Percentiles rank a stretch among this genome's conserved stretches.
phyloP scores from a whole-genome alignment of 2,888 invertebrate species.

The Tetragonula carbonaria region DNA sequence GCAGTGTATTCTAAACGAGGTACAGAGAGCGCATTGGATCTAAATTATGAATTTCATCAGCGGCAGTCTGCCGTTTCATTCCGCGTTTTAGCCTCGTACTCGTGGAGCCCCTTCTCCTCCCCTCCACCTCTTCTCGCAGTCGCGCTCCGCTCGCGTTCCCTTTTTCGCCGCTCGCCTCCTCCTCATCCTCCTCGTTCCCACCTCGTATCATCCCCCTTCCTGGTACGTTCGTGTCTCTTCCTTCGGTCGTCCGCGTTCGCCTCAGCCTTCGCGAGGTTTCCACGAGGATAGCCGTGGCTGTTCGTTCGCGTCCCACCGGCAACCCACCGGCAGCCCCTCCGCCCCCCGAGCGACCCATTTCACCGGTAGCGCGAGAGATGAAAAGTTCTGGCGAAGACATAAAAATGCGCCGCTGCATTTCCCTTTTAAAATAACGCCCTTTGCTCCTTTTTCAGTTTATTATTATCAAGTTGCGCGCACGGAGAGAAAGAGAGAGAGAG shows the following conservation, averaged over 20 bases:
- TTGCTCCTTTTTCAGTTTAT: slow-evolving; percentile 83
- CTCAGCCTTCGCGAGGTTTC: slow-evolving; percentile 60
- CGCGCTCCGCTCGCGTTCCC: slow-evolving; percentile 49
- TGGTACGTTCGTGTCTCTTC: slow-evolving; percentile 55
- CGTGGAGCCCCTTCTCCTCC: slow-evolving; percentile 51
- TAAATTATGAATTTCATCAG: slow-evolving; percentile 85
- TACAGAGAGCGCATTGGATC: slow-evolving; percentile 84
- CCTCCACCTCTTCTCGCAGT: slow-evolving; percentile 1
- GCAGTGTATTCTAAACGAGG: slow-evolving; percentile 84
- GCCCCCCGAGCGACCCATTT: slow-evolving; percentile 58
- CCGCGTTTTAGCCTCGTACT: slow-evolving; percentile 77
- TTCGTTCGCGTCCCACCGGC: slow-evolving; percentile 12
- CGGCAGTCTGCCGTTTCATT: slow-evolving; percentile 84
- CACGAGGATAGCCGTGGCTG: slow-evolving; percentile 50
- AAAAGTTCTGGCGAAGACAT: slow-evolving; percentile 83
- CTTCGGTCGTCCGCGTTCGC: slow-evolving; percentile 55
- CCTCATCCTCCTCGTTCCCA: neutral
- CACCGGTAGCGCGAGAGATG: slow-evolving; percentile 73
- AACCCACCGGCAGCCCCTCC: slow-evolving; percentile 5
- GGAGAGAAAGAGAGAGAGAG: no score
- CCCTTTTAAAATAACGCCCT: slow-evolving; percentile 84
- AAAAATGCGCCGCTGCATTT: slow-evolving; percentile 84
- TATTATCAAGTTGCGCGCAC: slow-evolving; percentile 82
- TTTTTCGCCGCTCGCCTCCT: slow-evolving; percentile 38
- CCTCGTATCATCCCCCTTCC: slow-evolving; percentile 4